Base-by-base conservation (phyloP, 64 coral and sea anemone genomes). In the Dendrophyllia cribrosa region DNA sequence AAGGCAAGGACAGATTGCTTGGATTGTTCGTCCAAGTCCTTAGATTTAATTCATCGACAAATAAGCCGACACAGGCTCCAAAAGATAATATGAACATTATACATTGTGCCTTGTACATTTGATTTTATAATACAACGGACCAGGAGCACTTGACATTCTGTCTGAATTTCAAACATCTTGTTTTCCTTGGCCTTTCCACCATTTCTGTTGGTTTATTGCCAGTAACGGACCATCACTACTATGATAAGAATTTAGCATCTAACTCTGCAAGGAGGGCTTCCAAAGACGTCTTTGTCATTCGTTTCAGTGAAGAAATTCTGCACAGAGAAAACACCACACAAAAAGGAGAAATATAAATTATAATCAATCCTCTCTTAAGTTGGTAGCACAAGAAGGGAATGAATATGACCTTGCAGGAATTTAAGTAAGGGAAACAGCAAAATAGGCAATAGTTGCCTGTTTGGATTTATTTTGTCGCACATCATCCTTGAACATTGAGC, bases 221-320 rank as follows among this genome's bases (percentile, higher is more conserved):
- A 50, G 9, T 34, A 9, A 59, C 53, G 52, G 51, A 46, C 55
- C 16, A 59, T 81, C 34, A 3, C 7, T 43, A 67, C 61, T 79
- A 92, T 3, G 59, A 86, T 14, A 92, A 64, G 64, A 84, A 87
- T 75, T 92, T 92, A 55, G 72, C 73, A 76, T 92, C 91, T 8
- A 82, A 92, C 46, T 92, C 91, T 13, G 91, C 91, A 65, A 92
- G 78, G 24, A 92, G 58, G 19, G 73, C 50, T 78, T 92, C 91
- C 49, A 92, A 84, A 51, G n/a, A n/a, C n/a, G 91, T 92, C 70
- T 74, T 92, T 23, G 91, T 92, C 52, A 92, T 84, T 70, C 84
- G 82, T 46, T 92, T 92, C 46, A 92, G 53, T 9, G 91, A 92
- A 20, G 91, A 74, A 77, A 92, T 77, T 84, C 91, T 92, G 72